These are phyloP conservation scores for Coelogynopora nodosa DNA, from an alignment of 2,888 invertebrate genomes.

Conservation along the genomic window DNA sequence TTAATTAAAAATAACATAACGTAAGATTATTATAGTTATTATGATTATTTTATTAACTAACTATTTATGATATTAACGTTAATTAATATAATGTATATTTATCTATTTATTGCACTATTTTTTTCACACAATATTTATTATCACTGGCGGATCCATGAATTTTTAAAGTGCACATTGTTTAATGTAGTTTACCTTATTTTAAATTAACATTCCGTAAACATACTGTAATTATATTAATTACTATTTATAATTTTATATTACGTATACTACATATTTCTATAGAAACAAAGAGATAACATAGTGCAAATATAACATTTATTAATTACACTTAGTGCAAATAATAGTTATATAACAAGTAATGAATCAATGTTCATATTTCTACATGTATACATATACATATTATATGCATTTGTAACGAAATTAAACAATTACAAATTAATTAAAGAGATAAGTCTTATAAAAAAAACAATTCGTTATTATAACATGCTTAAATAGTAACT, in stretches of 20 bases:
- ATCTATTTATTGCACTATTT: too few relatives aligned
- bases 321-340: background rate
- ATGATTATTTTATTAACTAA: too few relatives aligned
- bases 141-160: too few relatives aligned
- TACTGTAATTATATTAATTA: background rate
- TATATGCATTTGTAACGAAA: too few relatives aligned
- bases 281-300: background rate
- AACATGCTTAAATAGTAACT: background rate
- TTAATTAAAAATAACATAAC: too few relatives aligned
- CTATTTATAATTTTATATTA: background rate
- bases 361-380: background rate
- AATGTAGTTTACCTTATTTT: too few relatives aligned
- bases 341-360: background rate
- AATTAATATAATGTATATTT: too few relatives aligned
- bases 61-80: too few relatives aligned
- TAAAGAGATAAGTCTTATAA: background rate
- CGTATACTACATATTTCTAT: background rate
- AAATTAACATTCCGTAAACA: background rate
- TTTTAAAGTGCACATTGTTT: too few relatives aligned
- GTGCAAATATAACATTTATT: background rate
- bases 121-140: too few relatives aligned
- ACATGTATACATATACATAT: background rate
- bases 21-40: too few relatives aligned
- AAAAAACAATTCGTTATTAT: background rate
- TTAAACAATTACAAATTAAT: background rate